Evolutionary conservation across 2,888 invertebrate genomes (phyloP).

Genomic region (Xestia c-nigrum): DNA sequence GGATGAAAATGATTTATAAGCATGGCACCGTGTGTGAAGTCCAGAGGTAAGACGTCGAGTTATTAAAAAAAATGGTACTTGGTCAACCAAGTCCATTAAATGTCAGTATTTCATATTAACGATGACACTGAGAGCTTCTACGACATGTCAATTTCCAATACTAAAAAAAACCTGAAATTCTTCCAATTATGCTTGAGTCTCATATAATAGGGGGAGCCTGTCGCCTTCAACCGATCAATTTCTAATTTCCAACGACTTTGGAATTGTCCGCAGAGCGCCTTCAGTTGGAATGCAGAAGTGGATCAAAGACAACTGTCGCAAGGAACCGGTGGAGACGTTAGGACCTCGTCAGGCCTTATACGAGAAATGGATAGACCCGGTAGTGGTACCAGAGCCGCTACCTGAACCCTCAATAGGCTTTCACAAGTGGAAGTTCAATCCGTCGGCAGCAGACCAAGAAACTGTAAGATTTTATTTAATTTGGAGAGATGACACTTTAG

Average conservation of each 20-base stretch:
- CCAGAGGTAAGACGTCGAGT: slow-evolving; percentile 6
- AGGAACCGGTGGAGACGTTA: neutral
- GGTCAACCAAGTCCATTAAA: neutral
- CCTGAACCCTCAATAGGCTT: neutral
- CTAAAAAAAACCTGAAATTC: neutral
- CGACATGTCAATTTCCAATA: neutral
- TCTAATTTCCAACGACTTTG: neutral
- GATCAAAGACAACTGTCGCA: slow-evolving; percentile 17
- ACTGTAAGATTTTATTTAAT: slow-evolving; percentile 9
- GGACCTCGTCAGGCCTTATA: slow-evolving; percentile 28
- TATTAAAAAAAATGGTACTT: neutral
- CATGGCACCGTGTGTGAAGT: neutral
- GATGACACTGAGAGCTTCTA: neutral
- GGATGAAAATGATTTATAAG: neutral
- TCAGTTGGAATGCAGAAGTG: neutral
- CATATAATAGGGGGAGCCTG: neutral
- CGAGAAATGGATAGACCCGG: slow-evolving; percentile 1
- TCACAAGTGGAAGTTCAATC: accelerated
- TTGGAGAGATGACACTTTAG: neutral
- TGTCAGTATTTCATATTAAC: neutral
- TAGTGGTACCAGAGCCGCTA: neutral
- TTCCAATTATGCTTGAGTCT: neutral
- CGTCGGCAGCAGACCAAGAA: neutral
- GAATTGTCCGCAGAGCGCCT: slow-evolving; percentile 6
- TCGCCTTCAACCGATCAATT: neutral